phyloP scores from a whole-genome alignment of 2,888 invertebrate genomes.

The Anthrax anthrax region DNA sequence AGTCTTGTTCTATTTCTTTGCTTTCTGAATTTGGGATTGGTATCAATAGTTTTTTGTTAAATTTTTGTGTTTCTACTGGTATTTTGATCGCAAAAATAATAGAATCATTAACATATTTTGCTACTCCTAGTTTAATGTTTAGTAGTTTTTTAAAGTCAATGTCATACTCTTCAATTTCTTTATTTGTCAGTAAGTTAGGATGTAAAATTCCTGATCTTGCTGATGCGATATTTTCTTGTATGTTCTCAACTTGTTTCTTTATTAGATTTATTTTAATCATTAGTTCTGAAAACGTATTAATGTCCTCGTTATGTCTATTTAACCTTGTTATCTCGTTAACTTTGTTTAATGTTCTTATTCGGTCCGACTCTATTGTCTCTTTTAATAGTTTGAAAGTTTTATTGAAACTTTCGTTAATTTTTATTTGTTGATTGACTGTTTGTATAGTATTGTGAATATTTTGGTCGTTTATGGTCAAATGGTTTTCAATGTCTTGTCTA shows the following conservation, averaged over 20 bases:
- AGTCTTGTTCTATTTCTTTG: neutral
- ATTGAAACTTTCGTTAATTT: constrained; percentile 7
- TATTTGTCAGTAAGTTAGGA: constrained; percentile 4
- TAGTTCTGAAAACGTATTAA: too few species aligned
- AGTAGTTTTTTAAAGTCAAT: constrained; percentile 7
- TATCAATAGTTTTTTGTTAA: neutral
- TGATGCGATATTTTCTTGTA: constrained; percentile 7
- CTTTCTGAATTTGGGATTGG: neutral
- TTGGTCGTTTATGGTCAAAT: neutral
- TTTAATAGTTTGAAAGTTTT: constrained; percentile 4
- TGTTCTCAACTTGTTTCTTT: constrained; percentile 8
- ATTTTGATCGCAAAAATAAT: neutral
- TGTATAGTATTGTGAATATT: neutral
- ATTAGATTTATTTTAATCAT: constrained; percentile 8
- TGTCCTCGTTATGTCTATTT: neutral
- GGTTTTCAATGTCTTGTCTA: constrained; percentile 7
- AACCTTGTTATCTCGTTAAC: constrained; percentile 7
- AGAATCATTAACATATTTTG: constrained; percentile 1
- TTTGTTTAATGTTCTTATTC: constrained; percentile 1
- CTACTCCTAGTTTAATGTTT: constrained; percentile 5
- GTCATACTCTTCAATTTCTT: constrained; percentile 4
- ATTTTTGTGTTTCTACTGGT: neutral
- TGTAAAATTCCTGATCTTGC: constrained; percentile 3
- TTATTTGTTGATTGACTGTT: neutral
- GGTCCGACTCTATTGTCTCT: constrained; percentile 1